Conservation (phyloP, 2,888 invertebrate genomes). For the Blera fallax region DNA sequence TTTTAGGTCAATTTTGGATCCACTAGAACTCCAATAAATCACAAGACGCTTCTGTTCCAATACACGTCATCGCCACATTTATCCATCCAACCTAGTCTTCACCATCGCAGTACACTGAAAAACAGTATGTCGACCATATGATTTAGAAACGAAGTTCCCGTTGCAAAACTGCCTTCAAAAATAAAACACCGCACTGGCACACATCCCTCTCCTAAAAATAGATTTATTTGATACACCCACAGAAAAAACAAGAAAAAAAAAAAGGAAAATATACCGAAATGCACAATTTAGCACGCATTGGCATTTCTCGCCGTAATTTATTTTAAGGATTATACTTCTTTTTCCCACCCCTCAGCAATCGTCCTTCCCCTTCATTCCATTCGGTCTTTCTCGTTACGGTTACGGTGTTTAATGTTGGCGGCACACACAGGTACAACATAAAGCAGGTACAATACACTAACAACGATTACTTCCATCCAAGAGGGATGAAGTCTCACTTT, state of each 20-base stretch:
- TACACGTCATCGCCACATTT: neutral
- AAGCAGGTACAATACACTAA: slow-evolving; percentile 18
- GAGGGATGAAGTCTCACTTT: neutral
- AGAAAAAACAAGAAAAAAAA: neutral
- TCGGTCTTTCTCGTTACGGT: slow-evolving; percentile 29
- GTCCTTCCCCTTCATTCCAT: slow-evolving; percentile 8
- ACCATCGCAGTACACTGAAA: neutral
- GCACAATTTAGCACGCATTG: slow-evolving; percentile 72
- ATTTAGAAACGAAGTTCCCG: neutral
- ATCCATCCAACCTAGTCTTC: neutral
- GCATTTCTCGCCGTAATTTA: slow-evolving; percentile 64
- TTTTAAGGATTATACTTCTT: slow-evolving; percentile 50
- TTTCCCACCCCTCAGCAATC: slow-evolving; percentile 32
- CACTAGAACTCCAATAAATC: too few relatives aligned
- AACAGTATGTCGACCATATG: neutral
- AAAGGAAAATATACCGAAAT: slow-evolving; percentile 50
- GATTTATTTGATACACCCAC: slow-evolving; percentile 47
- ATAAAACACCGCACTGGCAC: neutral
- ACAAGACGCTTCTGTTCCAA: too few relatives aligned
- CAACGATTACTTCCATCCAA: slow-evolving; percentile 8
- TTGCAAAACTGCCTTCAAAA: neutral
- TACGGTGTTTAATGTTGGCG: slow-evolving; percentile 51
- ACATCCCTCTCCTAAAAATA: slow-evolving; percentile 34
- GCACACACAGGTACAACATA: slow-evolving; percentile 41
- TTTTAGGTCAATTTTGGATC: too few relatives aligned